Base-by-base conservation (phyloP, 2,888 invertebrate species). In the Tachina grossa region DNA sequence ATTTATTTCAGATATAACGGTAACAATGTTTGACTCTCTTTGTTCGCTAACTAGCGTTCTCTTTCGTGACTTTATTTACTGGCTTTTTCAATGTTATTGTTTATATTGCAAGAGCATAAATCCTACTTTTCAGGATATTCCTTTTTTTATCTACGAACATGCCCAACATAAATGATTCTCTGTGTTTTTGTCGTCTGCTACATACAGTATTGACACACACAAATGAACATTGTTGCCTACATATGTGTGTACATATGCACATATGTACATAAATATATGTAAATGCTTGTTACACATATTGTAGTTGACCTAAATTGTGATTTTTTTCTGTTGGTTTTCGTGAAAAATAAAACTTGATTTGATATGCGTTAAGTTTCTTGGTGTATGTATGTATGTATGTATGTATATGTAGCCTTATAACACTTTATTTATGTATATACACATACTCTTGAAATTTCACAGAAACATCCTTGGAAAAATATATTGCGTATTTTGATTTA, bases 271-370 rank as follows among this genome's bases (percentile, higher is more conserved):
- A 57, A 41, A 66, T 47, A 57, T 19, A 9, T 6, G 10, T 19
- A 14, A 2, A 10, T 72, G 31, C 31, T n/a, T 31, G 31, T 31
- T 31, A 31, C 51, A 59, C 51, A 75, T 75, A 53, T 74, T 31
- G 31, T 31, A 31, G 31, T 87, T 85, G 85, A 83, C 87, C 87
- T 59, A 87, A 81, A 83, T 87, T 84, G 31, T 68, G 16, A 11
- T 69, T 47, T 79, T 79, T 84, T 45, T 47, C 55, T 68, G n/a
- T 51, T 45, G 11, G 31, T 55, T 22, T 49, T 19, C 31, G 31
- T 31, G 31, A 31, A 31, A 31, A 31, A 31, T 31, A 31, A 31
- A 31, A 31, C 31, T 31, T 31, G 6, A 31, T 31, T 31, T 31
- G 6, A 31, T 31, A 31, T 31, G 31, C 6, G 6, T 31, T 31